Conservation (phyloP, 2,888 invertebrate species). For the Salticus scenicus region DNA sequence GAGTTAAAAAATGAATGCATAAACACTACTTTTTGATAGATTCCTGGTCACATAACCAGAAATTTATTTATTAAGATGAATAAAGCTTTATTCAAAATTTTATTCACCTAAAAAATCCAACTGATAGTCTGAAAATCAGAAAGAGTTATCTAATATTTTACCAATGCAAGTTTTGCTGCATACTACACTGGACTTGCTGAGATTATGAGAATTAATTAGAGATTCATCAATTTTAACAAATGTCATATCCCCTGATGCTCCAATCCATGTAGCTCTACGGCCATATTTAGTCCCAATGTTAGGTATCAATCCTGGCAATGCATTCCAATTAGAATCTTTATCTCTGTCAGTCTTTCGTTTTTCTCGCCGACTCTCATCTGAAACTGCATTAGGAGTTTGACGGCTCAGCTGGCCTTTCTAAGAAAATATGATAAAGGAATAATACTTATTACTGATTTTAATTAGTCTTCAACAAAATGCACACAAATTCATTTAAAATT, state of each 20-base stretch:
- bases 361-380: conserved; percentile 53
- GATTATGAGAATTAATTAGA: conserved; percentile 91
- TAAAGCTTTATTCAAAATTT: too few species aligned
- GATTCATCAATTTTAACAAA: conserved; percentile 93
- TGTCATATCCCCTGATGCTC: conserved; percentile 97
- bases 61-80: too few species aligned
- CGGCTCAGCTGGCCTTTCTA: conserved; percentile 83
- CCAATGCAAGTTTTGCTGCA: conserved; percentile 90
- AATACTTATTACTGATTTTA: too few species aligned
- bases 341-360: conserved; percentile 51
- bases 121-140: too few species aligned
- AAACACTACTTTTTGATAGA: too few species aligned
- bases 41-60: too few species aligned
- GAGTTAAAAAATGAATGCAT: too few species aligned
- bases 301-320: conserved; percentile 85
- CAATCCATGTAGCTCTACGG: conserved; percentile 92
- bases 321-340: conserved; percentile 77
- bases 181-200: conserved; percentile 90
- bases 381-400: conserved; percentile 72
- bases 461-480: too few species aligned
- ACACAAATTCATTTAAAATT: too few species aligned
- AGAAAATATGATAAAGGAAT: conserved; percentile 50
- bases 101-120: too few species aligned
- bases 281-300: conserved; percentile 90
- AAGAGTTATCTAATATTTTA: too few species aligned